Percentiles rank a stretch among this genome's conserved stretches.
Evolutionary conservation across 2,888 invertebrate genomes (phyloP).

Genomic region (Ferdinandea cuprea): DNA sequence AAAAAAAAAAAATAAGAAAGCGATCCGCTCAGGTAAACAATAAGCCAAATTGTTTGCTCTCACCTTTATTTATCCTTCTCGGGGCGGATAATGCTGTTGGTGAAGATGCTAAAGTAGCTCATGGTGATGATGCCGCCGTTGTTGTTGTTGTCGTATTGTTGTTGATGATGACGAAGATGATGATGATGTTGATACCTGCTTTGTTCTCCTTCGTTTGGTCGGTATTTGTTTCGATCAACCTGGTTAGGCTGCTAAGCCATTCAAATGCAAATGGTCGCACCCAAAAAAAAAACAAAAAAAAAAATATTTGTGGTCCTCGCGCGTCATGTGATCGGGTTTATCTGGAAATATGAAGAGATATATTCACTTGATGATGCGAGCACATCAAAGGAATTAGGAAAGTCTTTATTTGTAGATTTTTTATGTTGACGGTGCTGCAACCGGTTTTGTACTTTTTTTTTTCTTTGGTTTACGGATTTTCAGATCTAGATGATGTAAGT

Average conservation of each 20-base stretch:
- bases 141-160: not conserved
- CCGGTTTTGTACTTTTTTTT: slow-evolving; percentile 48
- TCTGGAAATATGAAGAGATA: slow-evolving; percentile 63
- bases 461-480: slow-evolving; percentile 7
- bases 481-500: slow-evolving; percentile 37
- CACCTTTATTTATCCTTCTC: slow-evolving; percentile 67
- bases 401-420: slow-evolving; percentile 52
- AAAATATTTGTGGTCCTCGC: slow-evolving; percentile 42
- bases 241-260: slow-evolving; percentile 49
- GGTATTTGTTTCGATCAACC: slow-evolving; percentile 54
- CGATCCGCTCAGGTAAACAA: slow-evolving; percentile 63
- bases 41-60: slow-evolving; percentile 63
- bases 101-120: slow-evolving; percentile 34
- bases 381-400: slow-evolving; percentile 71
- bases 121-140: slow-evolving; percentile 9
- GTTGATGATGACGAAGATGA: slow-evolving; percentile 37
- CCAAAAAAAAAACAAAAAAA: slow-evolving; percentile 54
- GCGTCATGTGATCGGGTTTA: slow-evolving; percentile 56
- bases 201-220: slow-evolving; percentile 49
- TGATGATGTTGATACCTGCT: slow-evolving; percentile 64
- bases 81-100: slow-evolving; percentile 44
- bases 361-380: slow-evolving; percentile 65
- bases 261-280: slow-evolving; percentile 65
- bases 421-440: slow-evolving; percentile 53
- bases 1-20: slow-evolving; percentile 19